Evolutionary conservation across 2,113 vertebrate species (phyloP).

Genomic region (Spea bombifrons): DNA sequence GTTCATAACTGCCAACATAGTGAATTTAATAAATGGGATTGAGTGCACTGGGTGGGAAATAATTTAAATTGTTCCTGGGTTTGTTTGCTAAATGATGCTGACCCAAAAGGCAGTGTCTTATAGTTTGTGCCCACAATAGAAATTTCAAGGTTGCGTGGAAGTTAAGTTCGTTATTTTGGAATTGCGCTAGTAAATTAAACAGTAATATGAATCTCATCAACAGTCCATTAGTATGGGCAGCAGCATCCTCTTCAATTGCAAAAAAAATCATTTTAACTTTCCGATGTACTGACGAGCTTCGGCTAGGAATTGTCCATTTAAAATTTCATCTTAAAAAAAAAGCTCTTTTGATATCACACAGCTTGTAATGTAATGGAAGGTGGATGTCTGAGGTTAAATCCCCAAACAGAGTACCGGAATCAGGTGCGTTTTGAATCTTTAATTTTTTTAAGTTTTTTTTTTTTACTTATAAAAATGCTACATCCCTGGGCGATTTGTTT

Average conservation of each 20-base stretch:
- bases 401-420: neutral
- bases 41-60: slow-evolving; percentile 29
- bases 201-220: slow-evolving; percentile 11
- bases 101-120: neutral
- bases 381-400: slow-evolving; percentile 19
- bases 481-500: slow-evolving; percentile 3
- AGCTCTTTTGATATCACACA: slow-evolving; percentile 4
- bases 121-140: neutral
- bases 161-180: slow-evolving; percentile 29
- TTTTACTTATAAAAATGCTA: neutral
- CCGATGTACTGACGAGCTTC: slow-evolving; percentile 11
- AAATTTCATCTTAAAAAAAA: slow-evolving; percentile 4
- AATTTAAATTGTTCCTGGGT: slow-evolving; percentile 21
- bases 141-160: slow-evolving; percentile 36
- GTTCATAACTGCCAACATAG: neutral
- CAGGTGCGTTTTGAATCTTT: neutral
- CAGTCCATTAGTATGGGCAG: slow-evolving; percentile 44
- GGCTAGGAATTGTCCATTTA: slow-evolving; percentile 17
- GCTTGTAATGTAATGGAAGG: slow-evolving; percentile 12
- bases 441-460: neutral
- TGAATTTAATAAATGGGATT: slow-evolving; percentile 10
- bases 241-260: slow-evolving; percentile 14
- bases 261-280: slow-evolving; percentile 30
- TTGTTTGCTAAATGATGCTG: slow-evolving; percentile 24
- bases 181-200: slow-evolving; percentile 23